These are phyloP conservation scores for Muraenolepis orangiensis DNA, from an alignment of 2,797 vertebrate species.

Conservation along the genomic window DNA sequence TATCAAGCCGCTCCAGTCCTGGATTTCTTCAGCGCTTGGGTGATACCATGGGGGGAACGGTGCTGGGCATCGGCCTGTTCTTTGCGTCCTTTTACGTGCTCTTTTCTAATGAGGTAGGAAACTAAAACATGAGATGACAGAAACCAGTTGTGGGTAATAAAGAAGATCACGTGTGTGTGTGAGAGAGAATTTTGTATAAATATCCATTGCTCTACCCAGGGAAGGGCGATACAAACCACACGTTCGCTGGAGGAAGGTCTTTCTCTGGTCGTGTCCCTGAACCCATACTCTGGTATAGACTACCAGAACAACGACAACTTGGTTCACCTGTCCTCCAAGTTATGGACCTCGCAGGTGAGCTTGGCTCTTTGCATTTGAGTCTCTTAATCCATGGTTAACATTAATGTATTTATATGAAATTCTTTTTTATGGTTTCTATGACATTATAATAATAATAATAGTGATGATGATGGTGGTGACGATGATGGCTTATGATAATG, in stretches of 20 bases:
- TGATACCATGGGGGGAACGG: slow-evolving; percentile 85
- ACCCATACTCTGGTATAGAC: slow-evolving; percentile 67
- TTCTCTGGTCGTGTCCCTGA: slow-evolving; percentile 79
- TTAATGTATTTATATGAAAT: not conserved
- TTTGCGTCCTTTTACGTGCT: slow-evolving; percentile 88
- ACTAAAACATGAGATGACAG: not conserved
- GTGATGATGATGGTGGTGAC: not conserved
- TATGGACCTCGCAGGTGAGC: slow-evolving; percentile 80
- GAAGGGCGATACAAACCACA: slow-evolving; percentile 81
- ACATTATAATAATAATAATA: not conserved
- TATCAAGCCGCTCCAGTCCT: slow-evolving; percentile 70
- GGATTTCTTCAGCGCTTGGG: slow-evolving; percentile 90
- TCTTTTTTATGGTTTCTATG: not conserved
- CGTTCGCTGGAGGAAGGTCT: slow-evolving; percentile 86
- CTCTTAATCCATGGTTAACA: not conserved
- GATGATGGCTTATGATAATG: not conserved
- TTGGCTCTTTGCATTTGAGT: not conserved
- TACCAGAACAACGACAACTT: slow-evolving; percentile 81
- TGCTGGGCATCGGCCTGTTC: slow-evolving; percentile 81
- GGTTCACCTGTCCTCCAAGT: slow-evolving; percentile 81
- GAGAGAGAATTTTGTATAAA: not conserved
- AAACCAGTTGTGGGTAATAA: not conserved
- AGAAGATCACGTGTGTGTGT: not conserved
- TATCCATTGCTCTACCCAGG: slow-evolving; percentile 62
- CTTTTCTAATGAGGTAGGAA: slow-evolving; percentile 89